Evolutionary conservation across 2,113 vertebrate species (phyloP), one percentile per base, ranked within the genome.

Genomic region (Polypterus senegalus): DNA sequence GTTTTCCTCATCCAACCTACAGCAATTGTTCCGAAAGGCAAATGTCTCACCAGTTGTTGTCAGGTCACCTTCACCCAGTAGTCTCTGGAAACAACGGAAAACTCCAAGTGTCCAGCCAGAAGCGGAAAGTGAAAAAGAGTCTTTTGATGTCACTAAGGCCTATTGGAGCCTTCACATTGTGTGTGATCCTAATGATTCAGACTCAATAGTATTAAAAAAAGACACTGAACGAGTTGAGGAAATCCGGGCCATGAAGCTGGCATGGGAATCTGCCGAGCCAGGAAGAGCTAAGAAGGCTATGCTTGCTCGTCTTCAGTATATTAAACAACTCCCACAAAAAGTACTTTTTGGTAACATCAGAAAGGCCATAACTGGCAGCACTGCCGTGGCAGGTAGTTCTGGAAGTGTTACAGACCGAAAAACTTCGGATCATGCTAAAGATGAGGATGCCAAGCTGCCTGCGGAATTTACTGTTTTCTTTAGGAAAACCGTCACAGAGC

Each of bases 181-280:
- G 61, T 80, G 67, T 60, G 91, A 94, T 43, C 70, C 82, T 65
- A 77, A 43, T 54, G 82, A 90, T 44, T 61, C 66, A 0, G 84
- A 86, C 0, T 9, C 59, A 10, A 61, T 93, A 3, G 76, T 89
- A 27, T 66, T 94, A 59, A 91, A 70, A 68, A 92, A 81, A 72
- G 94, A 97, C 67, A 91, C 84, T 0, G 83, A 89, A 59, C 76
- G 82, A 74, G 61, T 61, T 48, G 91, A 93, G 61, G 80, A 92
- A 74, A 92, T 97, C 67, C 86, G 70, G 78, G 83, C 88, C 65
- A 82, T 90, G 73, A 94, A 96, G 76, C 79, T 79, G 65, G 85
- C 87, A n/a, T 97, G 92, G 93, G 92, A 94, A 68, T 71, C 69
- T n/a, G 79, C 78, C 0, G 89, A 94, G 51, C 86, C 88, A 1